These are phyloP conservation scores for Plebejus melissa DNA, from an alignment of 2,888 invertebrate species.

Conservation along the genomic window DNA sequence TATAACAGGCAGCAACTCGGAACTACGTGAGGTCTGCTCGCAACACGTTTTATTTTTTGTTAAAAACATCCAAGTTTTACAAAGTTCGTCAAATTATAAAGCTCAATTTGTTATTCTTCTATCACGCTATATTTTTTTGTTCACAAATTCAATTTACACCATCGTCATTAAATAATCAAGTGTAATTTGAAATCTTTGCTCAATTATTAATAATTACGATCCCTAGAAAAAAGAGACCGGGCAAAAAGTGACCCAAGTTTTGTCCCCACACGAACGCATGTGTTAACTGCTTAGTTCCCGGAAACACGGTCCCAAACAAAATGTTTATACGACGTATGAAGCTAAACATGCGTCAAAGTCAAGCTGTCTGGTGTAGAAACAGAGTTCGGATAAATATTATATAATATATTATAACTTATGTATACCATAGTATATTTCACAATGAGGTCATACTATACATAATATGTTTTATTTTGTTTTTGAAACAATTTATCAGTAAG, in stretches of 20 bases:
- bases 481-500: neutral
- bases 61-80: neutral
- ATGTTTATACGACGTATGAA: constrained; percentile 1
- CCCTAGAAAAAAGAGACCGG: neutral
- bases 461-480: neutral
- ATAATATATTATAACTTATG: neutral
- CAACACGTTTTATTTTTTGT: neutral
- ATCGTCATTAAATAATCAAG: constrained; percentile 24
- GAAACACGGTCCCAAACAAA: constrained; percentile 21
- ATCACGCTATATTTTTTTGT: constrained; percentile 11
- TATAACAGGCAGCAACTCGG: neutral
- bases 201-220: constrained; percentile 23
- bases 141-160: constrained; percentile 1
- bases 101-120: neutral
- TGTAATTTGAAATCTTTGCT: constrained; percentile 14
- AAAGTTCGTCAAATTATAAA: neutral
- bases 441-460: neutral
- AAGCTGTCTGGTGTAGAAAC: constrained; percentile 2
- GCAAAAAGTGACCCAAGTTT: constrained; percentile 17
- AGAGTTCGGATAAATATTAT: neutral
- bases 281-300: constrained; percentile 11
- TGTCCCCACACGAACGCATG: constrained; percentile 15
- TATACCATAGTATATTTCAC: neutral
- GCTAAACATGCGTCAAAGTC: neutral
- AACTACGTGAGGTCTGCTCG: neutral